phyloP scores from a whole-genome alignment of 2,113 vertebrate species.

The Embiotoca jacksoni region DNA sequence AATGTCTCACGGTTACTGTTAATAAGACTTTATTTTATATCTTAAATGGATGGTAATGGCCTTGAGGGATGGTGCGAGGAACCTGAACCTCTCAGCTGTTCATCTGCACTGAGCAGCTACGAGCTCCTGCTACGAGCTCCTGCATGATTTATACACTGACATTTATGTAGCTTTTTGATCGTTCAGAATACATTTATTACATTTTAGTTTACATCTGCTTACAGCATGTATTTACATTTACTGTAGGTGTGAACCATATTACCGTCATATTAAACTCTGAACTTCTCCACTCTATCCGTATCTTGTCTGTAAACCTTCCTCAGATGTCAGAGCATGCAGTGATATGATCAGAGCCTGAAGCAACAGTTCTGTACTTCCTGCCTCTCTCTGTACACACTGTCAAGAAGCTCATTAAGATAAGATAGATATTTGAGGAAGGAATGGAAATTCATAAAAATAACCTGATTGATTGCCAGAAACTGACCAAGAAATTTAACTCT shows the following conservation, averaged over 20 bases:
- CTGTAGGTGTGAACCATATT: background rate
- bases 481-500: too few relatives aligned
- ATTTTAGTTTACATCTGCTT: background rate
- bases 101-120: constrained; percentile 6
- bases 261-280: constrained; percentile 3
- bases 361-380: constrained; percentile 5
- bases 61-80: constrained; percentile 1
- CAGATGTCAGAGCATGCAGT: constrained; percentile 14
- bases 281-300: background rate
- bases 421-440: too few relatives aligned
- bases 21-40: constrained; percentile 56
- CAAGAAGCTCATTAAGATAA: constrained; percentile 47
- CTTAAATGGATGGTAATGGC: constrained; percentile 45
- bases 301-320: constrained; percentile 33
- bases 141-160: background rate
- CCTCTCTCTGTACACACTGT: constrained; percentile 18
- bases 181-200: background rate
- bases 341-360: constrained; percentile 39
- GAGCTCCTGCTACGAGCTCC: background rate
- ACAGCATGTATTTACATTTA: background rate
- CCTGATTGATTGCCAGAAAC: too few relatives aligned
- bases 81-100: constrained; percentile 9
- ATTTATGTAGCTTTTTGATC: constrained; percentile 4
- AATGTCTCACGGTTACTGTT: constrained; percentile 32
- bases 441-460: too few relatives aligned